These are phyloP conservation scores for Darevskia nairensis DNA, from an alignment of 2,797 vertebrate genomes.

Conservation along the genomic window DNA sequence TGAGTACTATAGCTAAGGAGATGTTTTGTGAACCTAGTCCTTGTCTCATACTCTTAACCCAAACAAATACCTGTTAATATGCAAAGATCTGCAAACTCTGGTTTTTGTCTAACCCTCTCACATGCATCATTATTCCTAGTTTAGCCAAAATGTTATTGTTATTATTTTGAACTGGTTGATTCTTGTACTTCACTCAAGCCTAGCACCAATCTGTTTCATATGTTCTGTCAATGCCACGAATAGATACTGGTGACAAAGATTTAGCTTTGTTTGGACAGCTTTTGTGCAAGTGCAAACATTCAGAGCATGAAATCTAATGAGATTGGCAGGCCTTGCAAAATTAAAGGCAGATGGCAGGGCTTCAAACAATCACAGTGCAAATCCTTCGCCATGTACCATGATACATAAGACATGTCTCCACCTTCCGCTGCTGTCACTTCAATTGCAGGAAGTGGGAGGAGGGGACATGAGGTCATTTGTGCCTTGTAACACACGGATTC, in stretches of 20 bases:
- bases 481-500: slow-evolving; percentile 10
- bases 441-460: slow-evolving; percentile 1
- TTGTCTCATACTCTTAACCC: too few relatives aligned
- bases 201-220: slow-evolving; percentile 75
- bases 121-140: neutral
- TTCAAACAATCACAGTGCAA: slow-evolving; percentile 70
- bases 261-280: slow-evolving; percentile 77
- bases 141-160: neutral
- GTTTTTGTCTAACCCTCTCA: slow-evolving; percentile 35
- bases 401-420: slow-evolving; percentile 12
- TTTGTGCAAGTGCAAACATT: slow-evolving; percentile 76
- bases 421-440: slow-evolving; percentile 13
- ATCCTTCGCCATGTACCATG: slow-evolving; percentile 58
- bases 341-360: slow-evolving; percentile 71
- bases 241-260: slow-evolving; percentile 71
- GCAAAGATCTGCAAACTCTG: slow-evolving; percentile 40
- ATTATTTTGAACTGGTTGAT: slow-evolving; percentile 30
- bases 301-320: slow-evolving; percentile 75
- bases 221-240: slow-evolving; percentile 71
- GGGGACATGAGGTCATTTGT: neutral
- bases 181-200: slow-evolving; percentile 68
- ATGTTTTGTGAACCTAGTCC: too few relatives aligned
- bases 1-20: too few relatives aligned
- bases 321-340: slow-evolving; percentile 74
- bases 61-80: neutral